Evolutionary conservation across 2,888 invertebrate genomes (phyloP).

Genomic region (Falcaria lacertinaria): DNA sequence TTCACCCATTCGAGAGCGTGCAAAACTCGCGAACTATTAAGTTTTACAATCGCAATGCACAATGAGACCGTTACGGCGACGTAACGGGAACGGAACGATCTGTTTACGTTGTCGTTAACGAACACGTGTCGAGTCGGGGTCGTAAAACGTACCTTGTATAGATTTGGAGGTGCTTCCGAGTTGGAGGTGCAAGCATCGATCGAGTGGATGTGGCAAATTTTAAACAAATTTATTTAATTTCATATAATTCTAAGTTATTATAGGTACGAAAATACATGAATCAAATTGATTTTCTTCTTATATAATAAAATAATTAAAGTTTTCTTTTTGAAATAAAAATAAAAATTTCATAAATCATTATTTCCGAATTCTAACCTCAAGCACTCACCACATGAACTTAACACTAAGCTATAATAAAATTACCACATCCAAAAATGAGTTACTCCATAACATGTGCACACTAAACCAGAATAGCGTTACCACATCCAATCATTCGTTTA

Average conservation of each 20-base stretch:
- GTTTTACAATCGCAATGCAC: slow-evolving; percentile 23
- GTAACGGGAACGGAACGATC: slow-evolving; percentile 35
- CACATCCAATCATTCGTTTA: slow-evolving; percentile 9
- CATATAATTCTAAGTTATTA: no score
- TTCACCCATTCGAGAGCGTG: slow-evolving; percentile 10
- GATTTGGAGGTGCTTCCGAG: slow-evolving; percentile 19
- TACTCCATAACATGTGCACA: not conserved
- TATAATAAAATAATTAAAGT: no score
- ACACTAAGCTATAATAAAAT: not conserved
- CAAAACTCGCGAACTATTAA: slow-evolving; percentile 26
- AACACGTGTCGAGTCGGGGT: slow-evolving; percentile 32
- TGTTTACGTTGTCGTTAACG: slow-evolving; percentile 42
- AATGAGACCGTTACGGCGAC: slow-evolving; percentile 7
- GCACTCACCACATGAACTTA: no score
- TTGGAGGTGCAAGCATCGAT: slow-evolving; percentile 1
- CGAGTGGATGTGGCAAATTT: not conserved
- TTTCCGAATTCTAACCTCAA: no score
- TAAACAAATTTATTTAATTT: no score
- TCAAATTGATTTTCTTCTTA: no score
- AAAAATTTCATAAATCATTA: no score
- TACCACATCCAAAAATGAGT: slow-evolving; percentile 9
- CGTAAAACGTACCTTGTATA: slow-evolving; percentile 37
- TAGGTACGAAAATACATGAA: no score
- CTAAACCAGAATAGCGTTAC: not conserved
- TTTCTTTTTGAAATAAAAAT: no score